phyloP scores from a whole-genome alignment of 2,888 invertebrate species.

The Leucophora obtusa region DNA sequence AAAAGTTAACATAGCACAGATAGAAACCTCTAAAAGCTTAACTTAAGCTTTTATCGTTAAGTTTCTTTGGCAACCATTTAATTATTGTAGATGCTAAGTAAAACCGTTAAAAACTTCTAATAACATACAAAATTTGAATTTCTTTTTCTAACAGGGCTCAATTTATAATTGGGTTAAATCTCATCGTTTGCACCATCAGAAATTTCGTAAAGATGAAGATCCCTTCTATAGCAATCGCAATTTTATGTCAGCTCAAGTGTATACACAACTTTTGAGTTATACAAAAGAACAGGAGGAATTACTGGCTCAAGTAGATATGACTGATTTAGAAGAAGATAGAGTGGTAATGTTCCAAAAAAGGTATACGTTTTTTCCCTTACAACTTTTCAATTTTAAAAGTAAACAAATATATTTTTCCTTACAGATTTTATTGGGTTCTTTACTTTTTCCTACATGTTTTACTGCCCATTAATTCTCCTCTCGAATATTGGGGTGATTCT shows the following conservation, averaged over 20 bases:
- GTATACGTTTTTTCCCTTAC: slow-evolving; percentile 77
- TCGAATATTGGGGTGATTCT: slow-evolving; percentile 88
- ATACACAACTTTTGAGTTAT: slow-evolving; percentile 84
- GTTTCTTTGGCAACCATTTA: neutral
- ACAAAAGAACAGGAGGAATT: slow-evolving; percentile 83
- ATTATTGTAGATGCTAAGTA: too few relatives aligned
- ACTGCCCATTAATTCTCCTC: slow-evolving; percentile 86
- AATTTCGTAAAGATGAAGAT: slow-evolving; percentile 87
- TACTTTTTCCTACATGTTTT: slow-evolving; percentile 83
- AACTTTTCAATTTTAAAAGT: too few relatives aligned
- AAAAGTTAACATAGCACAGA: slow-evolving; percentile 52
- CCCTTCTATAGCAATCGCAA: slow-evolving; percentile 89
- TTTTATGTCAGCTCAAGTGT: slow-evolving; percentile 89
- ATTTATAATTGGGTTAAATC: slow-evolving; percentile 91
- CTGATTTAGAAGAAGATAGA: slow-evolving; percentile 87
- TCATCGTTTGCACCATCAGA: slow-evolving; percentile 90
- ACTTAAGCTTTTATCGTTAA: slow-evolving; percentile 23
- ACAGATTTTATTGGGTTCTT: slow-evolving; percentile 85
- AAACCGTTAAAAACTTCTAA: too few relatives aligned
- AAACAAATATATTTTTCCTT: neutral
- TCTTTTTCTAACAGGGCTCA: slow-evolving; percentile 81
- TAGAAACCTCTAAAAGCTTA: slow-evolving; percentile 53
- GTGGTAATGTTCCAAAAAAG: slow-evolving; percentile 90
- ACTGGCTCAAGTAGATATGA: slow-evolving; percentile 85
- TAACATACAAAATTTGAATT: neutral